Evolutionary conservation across 2,797 vertebrate genomes (phyloP), one percentile per base, ranked within the genome.

Genomic region (Synanceia verrucosa): DNA sequence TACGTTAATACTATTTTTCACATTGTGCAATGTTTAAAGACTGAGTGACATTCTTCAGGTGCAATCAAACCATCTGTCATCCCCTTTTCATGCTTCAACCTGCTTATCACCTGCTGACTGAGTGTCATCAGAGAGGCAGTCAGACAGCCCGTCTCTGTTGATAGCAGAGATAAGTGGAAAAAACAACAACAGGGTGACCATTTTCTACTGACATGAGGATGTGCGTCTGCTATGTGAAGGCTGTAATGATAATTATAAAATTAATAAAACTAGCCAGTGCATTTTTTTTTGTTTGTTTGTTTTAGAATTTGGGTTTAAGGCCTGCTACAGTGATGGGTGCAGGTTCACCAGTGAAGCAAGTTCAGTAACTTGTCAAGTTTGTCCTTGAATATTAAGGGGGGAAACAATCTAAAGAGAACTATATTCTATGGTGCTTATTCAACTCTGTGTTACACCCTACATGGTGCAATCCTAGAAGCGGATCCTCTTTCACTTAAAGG

Each of bases 51-150:
- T 76, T 75, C 41, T 26, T 52, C 21, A 43, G 39, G 52, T 1
- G 9, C 6, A 21, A 56, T 60, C 43, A 16, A 33, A 33, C 55
- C 37, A 24, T 76, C 72, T 72, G 16, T 79, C 60, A 14, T 55
- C 19, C 1, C 0, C 3, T 12, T 31, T 11, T 23, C 3, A 39
- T 55, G 64, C 53, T 14, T 65, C 76, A 13, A 21, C 70, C 65
- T 73, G 36, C 62, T 70, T 78, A 65, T 83, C 84, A 13, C 62
- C 46, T 12, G 56, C 28, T 71, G 62, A 80, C 6, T 37, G 60
- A 64, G 9, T 23, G 18, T 56, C 36, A 24, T 47, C 19, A 53
- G 36, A 41, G 10, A 62, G 18, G 12, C 29, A 19, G 43, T 10
- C 31, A 31, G 34, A 56, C 66, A 70, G 53, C 60, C 7, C 2